These are phyloP conservation scores for Nyctibius grandis DNA, from an alignment of 2,797 vertebrate genomes.

Conservation along the genomic window DNA sequence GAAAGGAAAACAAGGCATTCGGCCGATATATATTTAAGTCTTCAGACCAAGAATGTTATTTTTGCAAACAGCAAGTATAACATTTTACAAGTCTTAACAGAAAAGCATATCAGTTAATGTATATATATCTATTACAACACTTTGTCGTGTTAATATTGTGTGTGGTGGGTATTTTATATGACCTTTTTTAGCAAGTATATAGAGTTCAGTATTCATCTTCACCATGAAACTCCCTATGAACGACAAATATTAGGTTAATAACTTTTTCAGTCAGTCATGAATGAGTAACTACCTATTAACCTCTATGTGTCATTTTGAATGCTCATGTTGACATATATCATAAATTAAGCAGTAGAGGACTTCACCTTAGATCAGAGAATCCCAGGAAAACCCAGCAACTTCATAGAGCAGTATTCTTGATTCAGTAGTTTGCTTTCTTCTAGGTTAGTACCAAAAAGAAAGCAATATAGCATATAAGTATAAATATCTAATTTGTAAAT, in stretches of 20 bases:
- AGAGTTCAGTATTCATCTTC: background rate
- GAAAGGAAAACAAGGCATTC: background rate
- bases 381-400: background rate
- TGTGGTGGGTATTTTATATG: background rate
- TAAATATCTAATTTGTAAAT: background rate
- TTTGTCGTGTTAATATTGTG: background rate
- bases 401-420: background rate
- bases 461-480: background rate
- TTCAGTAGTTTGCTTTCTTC: background rate
- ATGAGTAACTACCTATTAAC: background rate
- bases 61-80: background rate
- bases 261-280: background rate
- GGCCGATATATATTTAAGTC: background rate
- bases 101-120: background rate
- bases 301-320: background rate
- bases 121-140: background rate
- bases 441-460: background rate
- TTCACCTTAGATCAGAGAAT: background rate
- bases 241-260: background rate
- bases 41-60: background rate
- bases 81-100: background rate
- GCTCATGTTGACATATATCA: background rate
- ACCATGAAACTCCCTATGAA: background rate
- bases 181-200: background rate
- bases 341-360: background rate